These are phyloP conservation scores for Cichladusa arquata DNA, from an alignment of 2,113 vertebrate genomes.

Conservation along the genomic window DNA sequence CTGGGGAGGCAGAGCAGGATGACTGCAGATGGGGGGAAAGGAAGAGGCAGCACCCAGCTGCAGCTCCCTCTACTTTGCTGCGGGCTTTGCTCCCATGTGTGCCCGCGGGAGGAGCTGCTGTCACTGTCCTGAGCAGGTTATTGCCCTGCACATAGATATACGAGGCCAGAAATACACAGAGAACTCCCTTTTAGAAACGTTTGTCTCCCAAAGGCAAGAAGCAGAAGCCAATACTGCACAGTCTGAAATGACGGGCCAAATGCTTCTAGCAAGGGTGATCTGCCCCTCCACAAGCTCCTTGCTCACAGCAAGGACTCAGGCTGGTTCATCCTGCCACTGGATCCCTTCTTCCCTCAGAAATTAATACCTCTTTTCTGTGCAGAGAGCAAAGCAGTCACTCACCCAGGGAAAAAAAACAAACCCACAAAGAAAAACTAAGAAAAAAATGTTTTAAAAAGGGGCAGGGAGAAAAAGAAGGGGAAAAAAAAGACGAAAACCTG, in stretches of 20 bases:
- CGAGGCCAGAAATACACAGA: accelerated
- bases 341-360: neutral
- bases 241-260: neutral
- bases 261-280: neutral
- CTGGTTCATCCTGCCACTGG: neutral
- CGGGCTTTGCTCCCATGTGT: neutral
- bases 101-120: accelerated
- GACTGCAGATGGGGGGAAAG: accelerated
- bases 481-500: neutral
- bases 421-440: too few species aligned
- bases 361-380: neutral
- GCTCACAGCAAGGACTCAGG: neutral
- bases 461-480: neutral
- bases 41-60: neutral
- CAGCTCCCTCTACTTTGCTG: neutral
- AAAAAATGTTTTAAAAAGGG: too few species aligned
- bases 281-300: neutral
- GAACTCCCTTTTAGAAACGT: neutral
- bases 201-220: neutral
- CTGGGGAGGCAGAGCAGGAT: neutral
- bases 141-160: neutral
- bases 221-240: neutral
- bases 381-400: neutral
- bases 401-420: neutral
- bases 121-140: neutral